Evolutionary conservation across 2,888 invertebrate species (phyloP), one percentile per base, ranked within the genome.

Genomic region (Palloptera scutellata): DNA sequence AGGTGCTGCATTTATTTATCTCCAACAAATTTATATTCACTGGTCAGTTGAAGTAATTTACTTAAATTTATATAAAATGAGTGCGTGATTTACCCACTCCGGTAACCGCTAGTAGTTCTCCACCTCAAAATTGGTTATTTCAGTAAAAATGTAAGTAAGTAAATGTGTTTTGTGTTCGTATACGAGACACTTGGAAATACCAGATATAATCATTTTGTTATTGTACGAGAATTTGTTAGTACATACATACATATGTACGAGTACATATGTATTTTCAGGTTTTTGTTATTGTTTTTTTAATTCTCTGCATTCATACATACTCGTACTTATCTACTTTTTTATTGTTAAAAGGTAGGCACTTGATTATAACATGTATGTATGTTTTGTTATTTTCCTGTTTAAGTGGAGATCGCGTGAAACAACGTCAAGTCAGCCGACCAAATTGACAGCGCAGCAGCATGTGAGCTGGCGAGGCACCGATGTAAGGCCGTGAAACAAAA

Each of bases 341-440:
- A 30, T 30, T 4, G 30, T 30, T 30, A 4, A 6, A 4, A 30
- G 30, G 30, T 6, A 30, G 30, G 30, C 30, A 30, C 30, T 30
- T 30, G 30, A 30, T n/a, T n/a, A n/a, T n/a, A n/a, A n/a, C n/a
- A n/a, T 30, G 30, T 30, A 30, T 4, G 15, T 57, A 30, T n/a
- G 57, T 40, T 57, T 57, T 57, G 13, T 43, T 42, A 13, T 59
- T 61, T 61, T 12, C 12, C 13, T 48, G 12, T 45, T 48, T 48
- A 19, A 8, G 45, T 59, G 42, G 45, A 60, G 61, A 66, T 66
- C 69, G 66, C 64, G 63, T 61, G 66, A 69, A 63, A 48, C 17
- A 19, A 15, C 62, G 41, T 12, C 65, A 61, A 64, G 65, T 65
- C 65, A 69, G 62, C 65, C 62, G 68, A 69, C 58, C 59, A 54